These are phyloP conservation scores for Poeciliopsis gracilis DNA, from an alignment of 2,797 vertebrate species.

Conservation along the genomic window DNA sequence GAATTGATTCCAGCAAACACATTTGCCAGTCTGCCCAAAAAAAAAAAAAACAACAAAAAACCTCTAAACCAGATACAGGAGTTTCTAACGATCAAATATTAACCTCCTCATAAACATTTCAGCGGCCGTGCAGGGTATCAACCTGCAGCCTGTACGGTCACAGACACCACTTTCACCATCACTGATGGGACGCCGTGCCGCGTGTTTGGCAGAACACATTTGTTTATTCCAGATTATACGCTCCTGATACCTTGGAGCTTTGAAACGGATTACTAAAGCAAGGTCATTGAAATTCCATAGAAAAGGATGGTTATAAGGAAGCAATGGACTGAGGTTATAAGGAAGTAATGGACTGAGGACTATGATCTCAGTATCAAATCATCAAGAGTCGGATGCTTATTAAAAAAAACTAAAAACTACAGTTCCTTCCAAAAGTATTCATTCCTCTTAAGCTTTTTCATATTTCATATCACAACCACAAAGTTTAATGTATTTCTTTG, in stretches of 20 bases:
- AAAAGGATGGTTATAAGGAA: slow-evolving; percentile 19
- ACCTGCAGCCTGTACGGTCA: slow-evolving; percentile 21
- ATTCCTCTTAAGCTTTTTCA: background rate
- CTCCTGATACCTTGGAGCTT: background rate
- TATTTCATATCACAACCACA: background rate
- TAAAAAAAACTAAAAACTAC: background rate
- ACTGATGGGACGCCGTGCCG: background rate
- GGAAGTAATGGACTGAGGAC: too few species aligned
- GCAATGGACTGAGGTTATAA: background rate
- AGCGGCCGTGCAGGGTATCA: slow-evolving; percentile 52
- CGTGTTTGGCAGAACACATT: slow-evolving; percentile 1
- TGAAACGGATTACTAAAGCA: background rate
- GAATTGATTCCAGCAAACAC: background rate
- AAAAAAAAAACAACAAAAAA: background rate
- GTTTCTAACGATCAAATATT: slow-evolving; percentile 73
- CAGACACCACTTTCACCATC: slow-evolving; percentile 21
- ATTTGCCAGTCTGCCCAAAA: slow-evolving; percentile 3
- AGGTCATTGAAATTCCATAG: background rate
- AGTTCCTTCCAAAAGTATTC: background rate
- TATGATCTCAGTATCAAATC: slow-evolving; percentile 10
- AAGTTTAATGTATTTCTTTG: background rate
- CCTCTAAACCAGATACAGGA: slow-evolving; percentile 23
- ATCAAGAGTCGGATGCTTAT: background rate
- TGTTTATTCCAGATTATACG: background rate
- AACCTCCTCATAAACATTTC: slow-evolving; percentile 66